Conservation (phyloP, 1,140 invertebrate species). For the Luehdorfia chinensis region DNA sequence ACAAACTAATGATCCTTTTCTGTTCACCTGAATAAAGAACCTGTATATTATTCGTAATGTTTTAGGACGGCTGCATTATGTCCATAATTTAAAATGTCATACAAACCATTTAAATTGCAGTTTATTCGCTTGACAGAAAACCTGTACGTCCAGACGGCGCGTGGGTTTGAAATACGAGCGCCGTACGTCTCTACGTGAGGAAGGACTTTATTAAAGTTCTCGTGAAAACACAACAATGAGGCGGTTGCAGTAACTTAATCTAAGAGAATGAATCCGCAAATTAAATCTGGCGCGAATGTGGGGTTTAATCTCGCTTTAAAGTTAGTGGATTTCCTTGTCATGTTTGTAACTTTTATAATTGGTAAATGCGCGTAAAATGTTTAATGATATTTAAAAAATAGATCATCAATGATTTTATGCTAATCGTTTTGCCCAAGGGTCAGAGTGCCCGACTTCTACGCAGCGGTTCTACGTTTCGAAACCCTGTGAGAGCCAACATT, state of each 20-base stretch:
- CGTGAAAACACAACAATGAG: constrained; percentile 62
- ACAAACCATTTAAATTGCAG: constrained; percentile 38
- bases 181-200: constrained; percentile 35
- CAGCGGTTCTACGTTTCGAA: too few relatives aligned
- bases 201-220: constrained; percentile 61
- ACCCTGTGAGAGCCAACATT: too few relatives aligned
- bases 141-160: constrained; percentile 22
- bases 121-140: constrained; percentile 36
- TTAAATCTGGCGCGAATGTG: constrained; percentile 50
- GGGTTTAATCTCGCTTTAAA: constrained; percentile 47
- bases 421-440: too few relatives aligned
- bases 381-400: too few relatives aligned
- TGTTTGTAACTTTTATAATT: background rate
- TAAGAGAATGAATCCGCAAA: constrained; percentile 66
- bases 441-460: too few relatives aligned
- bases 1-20: too few relatives aligned
- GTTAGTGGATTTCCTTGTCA: constrained; percentile 28
- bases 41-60: too few relatives aligned
- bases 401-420: too few relatives aligned
- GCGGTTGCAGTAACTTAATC: constrained; percentile 58
- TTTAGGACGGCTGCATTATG: background rate
- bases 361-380: too few relatives aligned
- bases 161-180: constrained; percentile 45
- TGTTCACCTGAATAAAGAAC: too few relatives aligned
- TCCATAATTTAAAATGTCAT: constrained; percentile 16